phyloP scores from a whole-genome alignment of 2,113 vertebrate genomes.

The Dromaius novaehollandiae region DNA sequence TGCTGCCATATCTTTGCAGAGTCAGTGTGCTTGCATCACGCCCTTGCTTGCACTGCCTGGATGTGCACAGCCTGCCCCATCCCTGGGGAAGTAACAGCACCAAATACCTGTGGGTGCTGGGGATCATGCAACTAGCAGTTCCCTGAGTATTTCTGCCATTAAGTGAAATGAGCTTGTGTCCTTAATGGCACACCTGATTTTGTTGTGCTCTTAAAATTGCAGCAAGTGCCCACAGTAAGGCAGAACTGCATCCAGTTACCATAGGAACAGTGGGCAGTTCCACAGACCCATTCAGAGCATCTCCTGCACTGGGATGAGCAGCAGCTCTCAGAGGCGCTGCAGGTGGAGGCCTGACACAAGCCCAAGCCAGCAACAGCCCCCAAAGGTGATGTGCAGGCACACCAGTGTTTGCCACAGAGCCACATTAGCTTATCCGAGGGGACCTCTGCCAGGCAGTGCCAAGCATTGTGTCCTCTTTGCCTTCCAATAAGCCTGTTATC shows the following conservation, averaged over 20 bases:
- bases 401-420: neutral
- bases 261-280: constrained; percentile 67
- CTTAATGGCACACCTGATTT: neutral
- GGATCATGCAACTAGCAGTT: neutral
- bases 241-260: constrained; percentile 62
- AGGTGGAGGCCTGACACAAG: neutral
- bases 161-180: neutral
- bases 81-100: neutral
- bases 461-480: neutral
- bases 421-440: rapidly evolving
- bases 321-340: neutral
- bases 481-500: neutral
- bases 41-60: neutral
- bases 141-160: too few relatives aligned
- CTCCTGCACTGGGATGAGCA: neutral
- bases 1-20: neutral
- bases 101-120: too few relatives aligned
- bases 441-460: neutral
- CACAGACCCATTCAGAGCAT: constrained; percentile 28
- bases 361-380: neutral
- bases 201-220: constrained; percentile 3
- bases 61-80: neutral
- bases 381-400: rapidly evolving
- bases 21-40: neutral
- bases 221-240: constrained; percentile 30